Conservation (phyloP, 2,888 invertebrate genomes). For the Lapara coniferarum region DNA sequence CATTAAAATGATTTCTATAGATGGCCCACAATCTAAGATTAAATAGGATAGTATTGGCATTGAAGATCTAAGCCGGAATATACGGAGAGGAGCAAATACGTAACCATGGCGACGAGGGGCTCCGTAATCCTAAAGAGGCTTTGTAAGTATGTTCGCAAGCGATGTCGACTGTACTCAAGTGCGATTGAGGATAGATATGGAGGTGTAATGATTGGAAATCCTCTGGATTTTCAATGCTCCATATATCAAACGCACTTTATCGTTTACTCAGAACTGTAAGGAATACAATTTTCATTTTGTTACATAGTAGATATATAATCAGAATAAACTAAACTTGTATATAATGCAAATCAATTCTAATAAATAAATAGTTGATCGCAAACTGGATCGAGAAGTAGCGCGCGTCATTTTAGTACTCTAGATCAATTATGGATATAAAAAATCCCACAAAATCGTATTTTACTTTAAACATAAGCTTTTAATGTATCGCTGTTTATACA, state of each 20-base stretch:
- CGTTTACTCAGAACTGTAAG: neutral
- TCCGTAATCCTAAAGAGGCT: constrained; percentile 79
- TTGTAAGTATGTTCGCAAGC: constrained; percentile 62
- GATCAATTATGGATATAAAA: too few species aligned
- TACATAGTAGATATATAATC: too few species aligned
- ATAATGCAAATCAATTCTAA: too few species aligned
- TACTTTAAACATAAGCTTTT: neutral
- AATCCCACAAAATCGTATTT: too few species aligned
- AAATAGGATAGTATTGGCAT: constrained; percentile 75
- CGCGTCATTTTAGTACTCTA: too few species aligned
- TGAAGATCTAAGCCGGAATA: constrained; percentile 75
- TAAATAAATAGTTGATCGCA: too few species aligned
- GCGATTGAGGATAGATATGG: constrained; percentile 48
- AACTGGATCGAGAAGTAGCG: too few species aligned
- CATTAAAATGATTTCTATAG: constrained; percentile 49
- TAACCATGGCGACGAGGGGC: constrained; percentile 72
- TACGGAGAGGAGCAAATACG: constrained; percentile 72
- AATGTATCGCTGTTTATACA: neutral
- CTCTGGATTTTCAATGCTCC: constrained; percentile 3
- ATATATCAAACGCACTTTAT: neutral
- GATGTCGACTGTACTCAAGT: constrained; percentile 66
- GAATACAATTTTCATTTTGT: neutral
- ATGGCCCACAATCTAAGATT: constrained; percentile 65
- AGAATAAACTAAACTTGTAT: too few species aligned
- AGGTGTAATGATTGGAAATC: constrained; percentile 25